phyloP scores from a whole-genome alignment of 2,888 invertebrate genomes.

The Platycheirus rosarum region DNA sequence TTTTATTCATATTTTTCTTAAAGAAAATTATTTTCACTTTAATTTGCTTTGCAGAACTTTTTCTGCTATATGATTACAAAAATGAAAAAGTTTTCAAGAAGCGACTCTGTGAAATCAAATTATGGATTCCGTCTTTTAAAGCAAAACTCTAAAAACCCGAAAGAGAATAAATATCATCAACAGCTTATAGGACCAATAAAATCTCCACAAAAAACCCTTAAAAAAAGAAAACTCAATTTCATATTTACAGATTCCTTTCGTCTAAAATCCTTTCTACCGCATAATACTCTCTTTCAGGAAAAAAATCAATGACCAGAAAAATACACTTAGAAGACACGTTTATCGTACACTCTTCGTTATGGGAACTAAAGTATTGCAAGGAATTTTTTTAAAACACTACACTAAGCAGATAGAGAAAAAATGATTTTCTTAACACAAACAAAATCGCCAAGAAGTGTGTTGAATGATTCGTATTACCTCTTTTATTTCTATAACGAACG shows the following conservation, averaged over 20 bases:
- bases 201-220: conserved; percentile 9
- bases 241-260: conserved; percentile 14
- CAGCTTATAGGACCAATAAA: not conserved
- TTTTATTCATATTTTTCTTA: no score
- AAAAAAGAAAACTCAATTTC: conserved; percentile 19
- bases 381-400: conserved; percentile 14
- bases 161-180: no score
- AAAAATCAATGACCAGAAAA: not conserved
- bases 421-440: not conserved
- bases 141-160: no score
- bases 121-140: no score
- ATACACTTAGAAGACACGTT: not conserved
- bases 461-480: not conserved
- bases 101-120: no score
- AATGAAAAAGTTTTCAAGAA: no score
- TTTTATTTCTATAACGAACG: not conserved
- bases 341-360: conserved; percentile 6
- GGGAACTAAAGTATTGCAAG: conserved; percentile 22
- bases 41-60: no score
- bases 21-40: no score
- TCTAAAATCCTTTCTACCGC: conserved; percentile 29
- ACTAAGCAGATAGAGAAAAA: conserved; percentile 1
- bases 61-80: no score
- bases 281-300: not conserved
- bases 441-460: conserved; percentile 7